Evolutionary conservation across 2,888 invertebrate genomes (phyloP).

Genomic region (Vandiemenella viatica): DNA sequence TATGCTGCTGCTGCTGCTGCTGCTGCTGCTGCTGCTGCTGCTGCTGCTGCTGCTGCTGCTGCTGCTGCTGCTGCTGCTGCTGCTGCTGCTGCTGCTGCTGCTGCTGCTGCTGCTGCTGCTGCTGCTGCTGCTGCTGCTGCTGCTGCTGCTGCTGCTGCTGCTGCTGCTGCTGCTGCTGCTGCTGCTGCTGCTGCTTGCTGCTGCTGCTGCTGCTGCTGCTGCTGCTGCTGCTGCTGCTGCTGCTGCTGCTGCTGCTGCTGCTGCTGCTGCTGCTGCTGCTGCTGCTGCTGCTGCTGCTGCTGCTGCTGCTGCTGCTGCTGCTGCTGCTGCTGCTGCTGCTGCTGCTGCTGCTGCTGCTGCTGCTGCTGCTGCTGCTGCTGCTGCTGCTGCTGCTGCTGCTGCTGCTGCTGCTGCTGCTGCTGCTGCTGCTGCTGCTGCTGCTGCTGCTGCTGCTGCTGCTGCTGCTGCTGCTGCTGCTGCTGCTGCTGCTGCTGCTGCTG

Average conservation of each 20-base stretch:
- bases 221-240: constrained; percentile 1
- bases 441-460: constrained; percentile 13
- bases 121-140: constrained; percentile 6
- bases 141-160: constrained; percentile 4
- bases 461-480: constrained; percentile 5
- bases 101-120: constrained; percentile 2
- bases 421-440: constrained; percentile 15
- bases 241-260: constrained; percentile 5
- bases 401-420: constrained; percentile 22
- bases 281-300: constrained; percentile 5
- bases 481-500: no score
- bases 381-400: constrained; percentile 22
- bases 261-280: constrained; percentile 5
- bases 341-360: constrained; percentile 26
- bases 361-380: constrained; percentile 24
- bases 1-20: constrained; percentile 5
- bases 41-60: constrained; percentile 4
- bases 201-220: constrained; percentile 4
- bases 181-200: no score
- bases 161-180: constrained; percentile 4
- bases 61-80: constrained; percentile 4
- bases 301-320: constrained; percentile 5
- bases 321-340: constrained; percentile 2
- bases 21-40: constrained; percentile 6
- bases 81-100: constrained; percentile 5